Evolutionary conservation across 2,797 vertebrate species (phyloP).

Genomic region (Chaetophractus vellerosus): DNA sequence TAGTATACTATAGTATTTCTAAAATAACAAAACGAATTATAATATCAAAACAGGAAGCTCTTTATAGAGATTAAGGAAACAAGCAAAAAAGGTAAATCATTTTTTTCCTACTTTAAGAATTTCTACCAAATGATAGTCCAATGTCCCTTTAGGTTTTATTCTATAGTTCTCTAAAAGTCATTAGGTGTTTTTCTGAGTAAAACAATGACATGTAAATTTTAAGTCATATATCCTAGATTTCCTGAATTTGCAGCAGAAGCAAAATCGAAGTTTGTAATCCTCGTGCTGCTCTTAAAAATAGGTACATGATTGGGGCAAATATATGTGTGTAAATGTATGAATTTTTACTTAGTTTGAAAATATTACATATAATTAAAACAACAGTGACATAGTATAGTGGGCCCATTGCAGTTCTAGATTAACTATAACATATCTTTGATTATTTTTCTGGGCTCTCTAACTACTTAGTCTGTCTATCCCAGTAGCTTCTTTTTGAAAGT

Average conservation of each 20-base stretch:
- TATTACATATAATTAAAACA: neutral
- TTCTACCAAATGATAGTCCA: neutral
- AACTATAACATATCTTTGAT: neutral
- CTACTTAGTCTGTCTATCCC: neutral
- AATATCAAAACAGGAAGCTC: neutral
- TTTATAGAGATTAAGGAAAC: neutral
- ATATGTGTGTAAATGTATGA: neutral
- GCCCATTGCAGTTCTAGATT: neutral
- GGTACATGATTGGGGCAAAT: neutral
- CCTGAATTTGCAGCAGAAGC: neutral
- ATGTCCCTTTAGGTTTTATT: neutral
- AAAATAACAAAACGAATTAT: neutral
- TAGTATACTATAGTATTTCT: neutral
- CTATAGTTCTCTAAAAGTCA: neutral
- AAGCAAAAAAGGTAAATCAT: neutral
- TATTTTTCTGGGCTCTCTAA: neutral
- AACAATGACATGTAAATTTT: constrained; percentile 9
- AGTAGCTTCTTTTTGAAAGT: neutral
- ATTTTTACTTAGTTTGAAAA: neutral
- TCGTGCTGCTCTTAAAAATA: constrained; percentile 17
- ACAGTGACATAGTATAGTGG: neutral
- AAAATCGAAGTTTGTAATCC: neutral
- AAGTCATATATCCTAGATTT: neutral
- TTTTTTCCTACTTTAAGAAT: neutral
- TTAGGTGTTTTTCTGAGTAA: neutral